Conservation (phyloP, 2,888 invertebrate genomes). For the Lasioglossum zephyrum region DNA sequence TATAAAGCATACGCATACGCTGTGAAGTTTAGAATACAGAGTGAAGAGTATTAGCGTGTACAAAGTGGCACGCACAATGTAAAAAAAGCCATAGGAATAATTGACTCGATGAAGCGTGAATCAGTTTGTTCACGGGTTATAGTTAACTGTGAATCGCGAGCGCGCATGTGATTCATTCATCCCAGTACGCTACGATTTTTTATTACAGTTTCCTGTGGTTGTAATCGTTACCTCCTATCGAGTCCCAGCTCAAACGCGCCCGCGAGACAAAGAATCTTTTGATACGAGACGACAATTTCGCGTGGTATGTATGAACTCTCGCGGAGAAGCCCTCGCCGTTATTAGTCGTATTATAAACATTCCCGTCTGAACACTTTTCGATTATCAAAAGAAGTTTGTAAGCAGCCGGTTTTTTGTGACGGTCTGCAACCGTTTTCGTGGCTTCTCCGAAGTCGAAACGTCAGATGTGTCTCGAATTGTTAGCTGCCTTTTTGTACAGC, state of each 20-base stretch:
- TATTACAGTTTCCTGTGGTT: conserved; percentile 20
- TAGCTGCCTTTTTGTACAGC: not conserved
- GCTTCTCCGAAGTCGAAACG: not conserved
- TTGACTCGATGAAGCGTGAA: not conserved
- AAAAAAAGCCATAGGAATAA: not conserved
- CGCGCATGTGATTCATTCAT: conserved; percentile 31
- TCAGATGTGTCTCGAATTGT: not conserved
- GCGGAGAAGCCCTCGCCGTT: not conserved
- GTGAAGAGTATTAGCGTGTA: not conserved
- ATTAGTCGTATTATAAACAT: conserved; percentile 19
- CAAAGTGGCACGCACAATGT: not conserved
- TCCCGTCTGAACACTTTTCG: not conserved
- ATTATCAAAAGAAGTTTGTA: not conserved
- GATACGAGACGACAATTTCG: conserved; percentile 38
- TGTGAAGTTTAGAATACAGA: not conserved
- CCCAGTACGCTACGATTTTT: conserved; percentile 13
- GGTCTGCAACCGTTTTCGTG: not conserved
- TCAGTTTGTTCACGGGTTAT: not conserved
- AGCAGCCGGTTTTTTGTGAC: not conserved
- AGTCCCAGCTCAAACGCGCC: conserved; percentile 14
- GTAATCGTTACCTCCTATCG: conserved; percentile 42
- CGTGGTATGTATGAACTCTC: conserved; percentile 13
- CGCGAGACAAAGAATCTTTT: conserved; percentile 55
- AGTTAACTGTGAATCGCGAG: conserved; percentile 14
- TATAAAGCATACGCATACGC: not conserved